A percentile compares a stretch with the other conserved stretches of the same genome.
Conservation (phyloP, 2,797 vertebrate species). For the Okamejei kenojei region DNA sequence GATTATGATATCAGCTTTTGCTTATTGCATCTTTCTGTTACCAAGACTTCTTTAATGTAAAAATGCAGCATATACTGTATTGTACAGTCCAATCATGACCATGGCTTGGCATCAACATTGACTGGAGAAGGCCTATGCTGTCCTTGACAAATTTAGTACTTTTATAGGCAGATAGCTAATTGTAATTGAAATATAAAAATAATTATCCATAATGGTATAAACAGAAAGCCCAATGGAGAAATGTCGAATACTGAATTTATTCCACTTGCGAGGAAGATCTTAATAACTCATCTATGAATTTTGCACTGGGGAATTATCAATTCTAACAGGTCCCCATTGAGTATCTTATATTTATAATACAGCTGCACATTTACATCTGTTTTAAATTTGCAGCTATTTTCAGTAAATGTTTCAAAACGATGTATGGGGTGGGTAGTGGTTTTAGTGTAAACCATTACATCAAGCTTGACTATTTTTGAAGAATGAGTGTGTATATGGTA, state of each 20-base stretch:
- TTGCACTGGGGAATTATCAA: conserved; percentile 16
- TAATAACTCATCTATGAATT: conserved; percentile 29
- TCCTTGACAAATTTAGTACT: neutral
- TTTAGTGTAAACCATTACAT: neutral
- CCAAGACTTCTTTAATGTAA: neutral
- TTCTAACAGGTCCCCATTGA: conserved; percentile 21
- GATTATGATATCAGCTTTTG: neutral
- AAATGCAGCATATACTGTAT: neutral
- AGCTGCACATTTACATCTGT: conserved; percentile 27
- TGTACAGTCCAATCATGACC: neutral
- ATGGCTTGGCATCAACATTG: no score
- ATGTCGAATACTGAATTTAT: conserved; percentile 16
- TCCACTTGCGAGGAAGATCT: conserved; percentile 26
- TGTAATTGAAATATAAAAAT: conserved; percentile 37
- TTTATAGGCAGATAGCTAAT: neutral
- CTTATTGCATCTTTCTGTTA: neutral
- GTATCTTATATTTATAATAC: neutral
- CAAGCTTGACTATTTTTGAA: neutral
- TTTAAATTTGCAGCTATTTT: conserved; percentile 28
- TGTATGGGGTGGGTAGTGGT: neutral
- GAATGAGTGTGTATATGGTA: neutral
- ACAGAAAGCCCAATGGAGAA: conserved; percentile 28
- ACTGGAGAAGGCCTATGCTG: neutral
- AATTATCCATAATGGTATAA: conserved; percentile 7
- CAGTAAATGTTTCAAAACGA: neutral